Conservation (phyloP, 1,140 invertebrate species). For the Spodoptera frugiperda region DNA sequence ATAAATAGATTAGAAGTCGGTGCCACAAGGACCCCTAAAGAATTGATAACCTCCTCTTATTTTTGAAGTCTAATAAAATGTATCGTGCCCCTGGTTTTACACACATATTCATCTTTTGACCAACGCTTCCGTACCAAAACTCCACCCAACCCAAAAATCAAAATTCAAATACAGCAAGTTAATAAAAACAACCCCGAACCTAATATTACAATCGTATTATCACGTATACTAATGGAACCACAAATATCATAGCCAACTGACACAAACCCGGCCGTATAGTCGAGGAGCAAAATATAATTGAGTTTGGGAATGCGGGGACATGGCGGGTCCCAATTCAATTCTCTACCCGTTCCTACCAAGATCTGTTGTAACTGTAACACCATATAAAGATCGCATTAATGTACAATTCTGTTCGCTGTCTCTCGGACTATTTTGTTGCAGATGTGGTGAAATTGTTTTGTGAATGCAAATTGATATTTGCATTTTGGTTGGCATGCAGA, state of each 20-base stretch:
- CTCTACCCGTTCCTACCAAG: slow-evolving; percentile 55
- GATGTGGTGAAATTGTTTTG: neutral
- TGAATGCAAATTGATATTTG: neutral
- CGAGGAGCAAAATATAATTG: slow-evolving; percentile 58
- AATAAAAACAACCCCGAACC: neutral
- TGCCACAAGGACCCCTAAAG: too few relatives aligned
- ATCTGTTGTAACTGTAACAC: slow-evolving; percentile 12
- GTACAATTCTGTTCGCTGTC: neutral
- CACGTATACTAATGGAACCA: slow-evolving; percentile 8
- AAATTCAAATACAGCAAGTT: too few relatives aligned
- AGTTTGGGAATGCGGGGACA: slow-evolving; percentile 56
- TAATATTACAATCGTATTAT: neutral
- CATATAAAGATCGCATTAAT: slow-evolving; percentile 2
- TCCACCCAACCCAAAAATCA: too few relatives aligned
- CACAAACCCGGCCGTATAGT: slow-evolving; percentile 8
- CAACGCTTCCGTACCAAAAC: too few relatives aligned
- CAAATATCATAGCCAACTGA: slow-evolving; percentile 14
- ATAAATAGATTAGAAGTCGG: too few relatives aligned
- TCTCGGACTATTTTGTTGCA: slow-evolving; percentile 5
- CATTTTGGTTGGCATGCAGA: neutral
- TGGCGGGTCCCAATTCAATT: slow-evolving; percentile 56
- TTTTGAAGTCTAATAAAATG: too few relatives aligned
- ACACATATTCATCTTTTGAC: too few relatives aligned
- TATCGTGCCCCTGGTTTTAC: too few relatives aligned
- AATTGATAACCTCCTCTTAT: too few relatives aligned